These are phyloP conservation scores for Drosophila lutescens DNA, from an alignment of 2,888 invertebrate genomes.

Conservation along the genomic window DNA sequence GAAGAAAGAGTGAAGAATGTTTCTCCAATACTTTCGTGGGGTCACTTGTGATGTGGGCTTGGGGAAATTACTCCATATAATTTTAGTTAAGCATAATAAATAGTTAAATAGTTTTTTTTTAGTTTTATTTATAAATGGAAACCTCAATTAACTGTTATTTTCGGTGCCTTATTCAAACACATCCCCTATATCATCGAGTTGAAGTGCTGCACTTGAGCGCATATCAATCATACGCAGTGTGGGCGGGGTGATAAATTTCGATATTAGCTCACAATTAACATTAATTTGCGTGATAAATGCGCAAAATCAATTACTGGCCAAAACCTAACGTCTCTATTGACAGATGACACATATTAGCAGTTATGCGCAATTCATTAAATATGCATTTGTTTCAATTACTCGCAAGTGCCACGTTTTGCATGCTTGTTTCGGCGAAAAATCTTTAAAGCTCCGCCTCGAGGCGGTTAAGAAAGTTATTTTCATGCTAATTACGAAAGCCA, in stretches of 20 bases:
- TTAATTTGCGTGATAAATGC: constrained; percentile 74
- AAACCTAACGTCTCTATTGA: constrained; percentile 53
- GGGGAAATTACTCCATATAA: neutral
- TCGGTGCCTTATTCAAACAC: constrained; percentile 7
- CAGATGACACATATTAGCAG: constrained; percentile 61
- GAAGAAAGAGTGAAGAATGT: constrained; percentile 52
- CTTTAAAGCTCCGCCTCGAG: constrained; percentile 45
- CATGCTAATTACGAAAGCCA: constrained; percentile 65
- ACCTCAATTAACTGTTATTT: too few species aligned
- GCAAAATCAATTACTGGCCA: constrained; percentile 70
- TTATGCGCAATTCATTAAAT: constrained; percentile 63
- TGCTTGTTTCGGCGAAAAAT: constrained; percentile 45
- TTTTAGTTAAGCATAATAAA: neutral
- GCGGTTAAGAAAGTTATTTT: constrained; percentile 51
- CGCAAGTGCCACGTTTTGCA: neutral
- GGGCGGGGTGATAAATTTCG: constrained; percentile 45
- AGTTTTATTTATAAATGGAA: too few species aligned
- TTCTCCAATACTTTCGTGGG: constrained; percentile 28
- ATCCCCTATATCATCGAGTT: neutral
- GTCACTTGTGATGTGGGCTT: constrained; percentile 9
- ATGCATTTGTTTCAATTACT: constrained; percentile 73
- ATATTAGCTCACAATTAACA: constrained; percentile 71
- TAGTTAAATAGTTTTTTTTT: neutral
- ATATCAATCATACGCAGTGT: constrained; percentile 40
- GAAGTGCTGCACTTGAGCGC: neutral